phyloP scores from a whole-genome alignment of 2,888 invertebrate species.

The Chloromyia formosa region DNA sequence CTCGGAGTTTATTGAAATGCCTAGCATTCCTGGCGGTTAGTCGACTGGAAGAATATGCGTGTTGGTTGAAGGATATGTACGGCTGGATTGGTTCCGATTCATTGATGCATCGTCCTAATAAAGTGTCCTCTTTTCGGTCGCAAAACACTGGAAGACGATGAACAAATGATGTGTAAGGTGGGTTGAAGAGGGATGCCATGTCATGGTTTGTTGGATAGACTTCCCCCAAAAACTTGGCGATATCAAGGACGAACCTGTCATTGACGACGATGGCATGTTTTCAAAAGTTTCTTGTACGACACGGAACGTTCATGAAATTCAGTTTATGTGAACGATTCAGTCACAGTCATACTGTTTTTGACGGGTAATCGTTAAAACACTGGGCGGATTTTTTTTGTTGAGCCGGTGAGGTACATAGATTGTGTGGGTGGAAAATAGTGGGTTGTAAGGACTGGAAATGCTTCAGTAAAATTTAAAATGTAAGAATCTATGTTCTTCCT shows the following conservation, averaged over 20 bases:
- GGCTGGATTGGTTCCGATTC: not conserved
- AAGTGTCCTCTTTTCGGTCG: slow-evolving; percentile 24
- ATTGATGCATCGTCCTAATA: not conserved
- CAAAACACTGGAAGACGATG: slow-evolving; percentile 12
- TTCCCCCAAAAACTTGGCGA: not conserved
- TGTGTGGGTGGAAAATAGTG: no score
- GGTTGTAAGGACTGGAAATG: no score
- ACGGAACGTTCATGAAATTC: slow-evolving; percentile 23
- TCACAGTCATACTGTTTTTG: slow-evolving; percentile 46
- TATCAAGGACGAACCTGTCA: slow-evolving; percentile 25
- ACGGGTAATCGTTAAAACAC: slow-evolving; percentile 48
- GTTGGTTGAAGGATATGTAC: slow-evolving; percentile 23
- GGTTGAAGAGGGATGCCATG: not conserved
- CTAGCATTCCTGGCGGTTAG: slow-evolving; percentile 43
- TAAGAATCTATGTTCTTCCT: no score
- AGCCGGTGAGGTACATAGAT: no score
- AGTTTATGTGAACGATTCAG: slow-evolving; percentile 35
- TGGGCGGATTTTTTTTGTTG: not conserved
- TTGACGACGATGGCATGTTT: slow-evolving; percentile 17
- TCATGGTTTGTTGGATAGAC: no score
- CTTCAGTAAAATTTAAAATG: no score
- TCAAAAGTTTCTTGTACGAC: slow-evolving; percentile 4
- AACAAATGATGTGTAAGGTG: slow-evolving; percentile 15
- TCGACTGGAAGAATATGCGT: slow-evolving; percentile 35
- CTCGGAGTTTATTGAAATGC: slow-evolving; percentile 33